Conservation (phyloP, 2,888 invertebrate species). For the Dasysyrphus tricinctus region DNA sequence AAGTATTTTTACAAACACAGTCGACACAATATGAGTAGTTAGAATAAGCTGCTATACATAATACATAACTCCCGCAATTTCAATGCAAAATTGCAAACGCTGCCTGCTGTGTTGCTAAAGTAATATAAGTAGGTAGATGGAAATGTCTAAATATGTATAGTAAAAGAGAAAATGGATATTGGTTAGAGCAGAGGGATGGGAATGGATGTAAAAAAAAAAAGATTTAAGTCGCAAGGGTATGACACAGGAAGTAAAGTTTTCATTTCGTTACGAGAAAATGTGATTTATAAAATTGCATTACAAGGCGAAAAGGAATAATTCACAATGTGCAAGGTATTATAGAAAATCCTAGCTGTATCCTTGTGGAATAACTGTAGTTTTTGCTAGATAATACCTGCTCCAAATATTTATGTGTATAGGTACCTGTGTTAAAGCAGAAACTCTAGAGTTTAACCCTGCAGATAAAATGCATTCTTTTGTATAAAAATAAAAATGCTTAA, state of each 20-base stretch:
- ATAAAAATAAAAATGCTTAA: background rate
- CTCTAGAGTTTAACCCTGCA: background rate
- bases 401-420: slow-evolving; percentile 2
- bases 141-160: background rate
- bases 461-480: slow-evolving; percentile 5
- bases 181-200: background rate
- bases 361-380: slow-evolving; percentile 2
- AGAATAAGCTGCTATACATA: background rate
- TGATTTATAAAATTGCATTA: slow-evolving; percentile 60
- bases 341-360: slow-evolving; percentile 1
- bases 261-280: slow-evolving; percentile 54
- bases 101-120: slow-evolving; percentile 19
- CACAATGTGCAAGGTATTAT: slow-evolving; percentile 18
- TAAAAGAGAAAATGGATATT: background rate
- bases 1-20: slow-evolving; percentile 11
- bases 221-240: slow-evolving; percentile 39
- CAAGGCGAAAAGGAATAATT: slow-evolving; percentile 23
- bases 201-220: background rate
- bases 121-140: slow-evolving; percentile 27
- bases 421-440: background rate
- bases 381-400: background rate
- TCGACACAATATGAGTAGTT: slow-evolving; percentile 1
- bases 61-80: slow-evolving; percentile 2
- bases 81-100: slow-evolving; percentile 32
- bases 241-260: slow-evolving; percentile 64